Evolutionary conservation across 2,888 invertebrate genomes (phyloP), one percentile per base, ranked within the genome.

Genomic region (Zelleria hepariella): DNA sequence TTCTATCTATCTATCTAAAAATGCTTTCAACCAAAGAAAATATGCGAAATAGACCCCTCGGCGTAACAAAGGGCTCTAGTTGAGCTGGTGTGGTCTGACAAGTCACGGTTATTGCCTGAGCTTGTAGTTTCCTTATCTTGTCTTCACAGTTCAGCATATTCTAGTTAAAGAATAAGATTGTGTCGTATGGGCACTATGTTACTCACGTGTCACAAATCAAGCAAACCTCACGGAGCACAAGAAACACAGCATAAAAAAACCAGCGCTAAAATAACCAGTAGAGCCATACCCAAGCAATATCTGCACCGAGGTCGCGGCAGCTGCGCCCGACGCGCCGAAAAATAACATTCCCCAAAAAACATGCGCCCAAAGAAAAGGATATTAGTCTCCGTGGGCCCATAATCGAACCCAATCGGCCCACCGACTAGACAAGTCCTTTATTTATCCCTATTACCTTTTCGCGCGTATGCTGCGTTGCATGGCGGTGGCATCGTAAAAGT

Each of bases 371-470:
- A 83, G 84, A 84, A 84, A 82, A 74, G 84, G 80, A 84, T 89
- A 89, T 89, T 87, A 86, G 82, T 89, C 89, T 88, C 89, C 77
- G 75, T 71, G 89, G 89, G 69, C 77, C 86, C 70, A 86, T 89
- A 84, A 87, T 89, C 87, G 85, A 87, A 84, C 80, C 82, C 88
- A 87, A 89, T 89, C 78, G 88, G 76, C 78, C 75, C 78, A 77
- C 81, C 78, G 70, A 78, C 80, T 78, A 77, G 80, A 80, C 81
- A 80, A 78, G 79, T 72, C 63, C 73, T 80, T 82, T 83, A 84
- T 85, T 84, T 83, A 83, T 15, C 82, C 75, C 74, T 74, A 75
- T 78, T 75, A 77, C 75, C 77, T 77, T 68, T 56, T 56, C 21
- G 26, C 18, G 27, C 15, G 47, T 42, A 42, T 42, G 32, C 32